phyloP scores from a whole-genome alignment of 2,797 vertebrate genomes.

The Apodemus agrarius region DNA sequence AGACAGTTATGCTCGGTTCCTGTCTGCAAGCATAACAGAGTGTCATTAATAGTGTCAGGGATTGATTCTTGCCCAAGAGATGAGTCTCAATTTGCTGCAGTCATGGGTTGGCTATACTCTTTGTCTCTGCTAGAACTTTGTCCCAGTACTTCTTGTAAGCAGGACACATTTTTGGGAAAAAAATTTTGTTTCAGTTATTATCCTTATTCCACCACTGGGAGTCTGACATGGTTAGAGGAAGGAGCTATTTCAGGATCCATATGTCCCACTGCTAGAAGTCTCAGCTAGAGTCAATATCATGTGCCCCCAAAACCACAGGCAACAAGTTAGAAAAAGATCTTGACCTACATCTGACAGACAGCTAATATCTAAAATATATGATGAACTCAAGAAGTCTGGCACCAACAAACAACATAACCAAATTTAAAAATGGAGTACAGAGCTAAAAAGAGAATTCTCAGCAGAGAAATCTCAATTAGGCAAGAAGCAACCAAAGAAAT shows the following conservation, averaged over 20 bases:
- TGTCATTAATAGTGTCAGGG: neutral
- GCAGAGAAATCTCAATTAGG: neutral
- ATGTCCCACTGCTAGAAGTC: too few relatives aligned
- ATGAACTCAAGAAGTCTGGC: neutral
- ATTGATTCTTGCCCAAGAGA: neutral
- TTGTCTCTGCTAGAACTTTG: neutral
- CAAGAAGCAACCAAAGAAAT: neutral
- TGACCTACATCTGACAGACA: neutral
- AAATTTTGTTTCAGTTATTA: neutral
- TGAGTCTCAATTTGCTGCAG: neutral
- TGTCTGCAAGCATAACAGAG: neutral
- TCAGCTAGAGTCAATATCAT: too few relatives aligned
- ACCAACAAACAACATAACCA: neutral
- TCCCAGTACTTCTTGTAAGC: neutral
- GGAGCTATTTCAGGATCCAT: too few relatives aligned
- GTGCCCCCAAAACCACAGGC: neutral
- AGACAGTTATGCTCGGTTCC: neutral
- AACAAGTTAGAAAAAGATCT: neutral
- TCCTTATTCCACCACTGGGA: too few relatives aligned
- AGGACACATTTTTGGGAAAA: neutral
- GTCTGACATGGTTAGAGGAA: too few relatives aligned
- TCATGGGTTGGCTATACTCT: neutral
- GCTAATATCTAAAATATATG: neutral
- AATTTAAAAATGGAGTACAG: neutral
- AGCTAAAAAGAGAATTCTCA: neutral